Evolutionary conservation across 2,888 invertebrate species (phyloP).

Genomic region (Sphaerophoria rueppellii): DNA sequence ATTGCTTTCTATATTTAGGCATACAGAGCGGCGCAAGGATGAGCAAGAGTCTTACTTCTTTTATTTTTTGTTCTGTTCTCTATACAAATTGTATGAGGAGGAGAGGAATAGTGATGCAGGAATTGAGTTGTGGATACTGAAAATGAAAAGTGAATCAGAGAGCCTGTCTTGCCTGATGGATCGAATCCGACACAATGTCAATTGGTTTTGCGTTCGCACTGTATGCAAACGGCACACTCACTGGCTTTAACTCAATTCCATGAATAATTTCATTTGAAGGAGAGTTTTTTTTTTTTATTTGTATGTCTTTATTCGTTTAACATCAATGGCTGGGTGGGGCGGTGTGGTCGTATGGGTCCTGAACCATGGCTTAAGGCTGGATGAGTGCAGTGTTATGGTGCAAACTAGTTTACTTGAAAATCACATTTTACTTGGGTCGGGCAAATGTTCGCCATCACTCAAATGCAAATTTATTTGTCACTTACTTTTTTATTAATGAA

Average conservation of each 20-base stretch:
- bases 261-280: conserved; percentile 57
- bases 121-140: background rate
- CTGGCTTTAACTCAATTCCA: conserved; percentile 56
- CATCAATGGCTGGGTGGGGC: background rate
- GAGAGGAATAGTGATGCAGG: no score
- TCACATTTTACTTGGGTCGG: background rate
- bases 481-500: conserved; percentile 52
- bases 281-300: conserved; percentile 43
- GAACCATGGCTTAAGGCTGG: no score
- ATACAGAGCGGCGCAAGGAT: background rate
- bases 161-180: conserved; percentile 27
- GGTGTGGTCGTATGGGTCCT: no score
- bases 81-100: no score
- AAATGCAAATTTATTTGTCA: conserved; percentile 50
- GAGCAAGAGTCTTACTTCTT: background rate
- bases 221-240: conserved; percentile 3
- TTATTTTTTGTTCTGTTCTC: background rate
- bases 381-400: background rate
- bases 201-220: conserved; percentile 44
- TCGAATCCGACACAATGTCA: conserved; percentile 49
- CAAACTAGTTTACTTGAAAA: conserved; percentile 11
- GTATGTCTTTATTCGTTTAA: background rate
- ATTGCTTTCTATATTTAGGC: conserved; percentile 63
- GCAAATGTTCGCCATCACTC: background rate
- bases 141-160: conserved; percentile 29